Evolutionary conservation across 2,113 vertebrate species (phyloP).

Genomic region (Amazona guildingii): DNA sequence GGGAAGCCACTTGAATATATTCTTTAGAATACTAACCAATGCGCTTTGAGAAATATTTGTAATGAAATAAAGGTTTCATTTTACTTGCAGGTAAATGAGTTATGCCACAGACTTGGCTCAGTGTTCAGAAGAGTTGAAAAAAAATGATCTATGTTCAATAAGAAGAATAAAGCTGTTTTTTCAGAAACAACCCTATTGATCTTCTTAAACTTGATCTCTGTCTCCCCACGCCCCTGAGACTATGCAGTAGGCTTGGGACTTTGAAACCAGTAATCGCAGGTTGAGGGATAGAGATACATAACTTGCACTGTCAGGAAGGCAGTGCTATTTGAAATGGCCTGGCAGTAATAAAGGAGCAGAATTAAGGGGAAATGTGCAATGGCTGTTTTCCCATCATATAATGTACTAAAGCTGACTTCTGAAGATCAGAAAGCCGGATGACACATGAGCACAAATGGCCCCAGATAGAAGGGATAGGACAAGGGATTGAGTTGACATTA

Average conservation of each 20-base stretch:
- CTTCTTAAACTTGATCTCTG: slow-evolving; percentile 9
- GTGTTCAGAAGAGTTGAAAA: slow-evolving; percentile 19
- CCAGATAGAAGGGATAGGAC: neutral
- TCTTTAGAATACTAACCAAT: neutral
- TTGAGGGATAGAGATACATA: neutral
- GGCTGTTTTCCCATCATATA: neutral
- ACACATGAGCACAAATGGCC: neutral
- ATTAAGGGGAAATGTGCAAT: neutral
- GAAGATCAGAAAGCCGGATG: neutral
- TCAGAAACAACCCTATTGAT: neutral
- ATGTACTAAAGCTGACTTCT: neutral
- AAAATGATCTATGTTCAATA: neutral
- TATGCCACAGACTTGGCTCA: slow-evolving; percentile 4
- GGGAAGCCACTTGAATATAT: neutral
- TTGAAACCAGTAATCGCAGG: neutral
- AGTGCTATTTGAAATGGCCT: neutral
- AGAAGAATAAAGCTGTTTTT: slow-evolving; percentile 22
- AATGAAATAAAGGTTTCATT: slow-evolving; percentile 41
- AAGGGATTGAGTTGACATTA: neutral
- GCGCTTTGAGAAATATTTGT: neutral
- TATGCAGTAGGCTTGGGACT: neutral
- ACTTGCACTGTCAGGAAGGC: neutral
- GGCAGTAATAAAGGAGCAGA: neutral
- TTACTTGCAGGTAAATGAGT: slow-evolving; percentile 28
- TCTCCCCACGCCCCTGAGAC: neutral